These are phyloP conservation scores for Pelosia muscerda DNA, from an alignment of 2,888 invertebrate genomes.

Conservation along the genomic window DNA sequence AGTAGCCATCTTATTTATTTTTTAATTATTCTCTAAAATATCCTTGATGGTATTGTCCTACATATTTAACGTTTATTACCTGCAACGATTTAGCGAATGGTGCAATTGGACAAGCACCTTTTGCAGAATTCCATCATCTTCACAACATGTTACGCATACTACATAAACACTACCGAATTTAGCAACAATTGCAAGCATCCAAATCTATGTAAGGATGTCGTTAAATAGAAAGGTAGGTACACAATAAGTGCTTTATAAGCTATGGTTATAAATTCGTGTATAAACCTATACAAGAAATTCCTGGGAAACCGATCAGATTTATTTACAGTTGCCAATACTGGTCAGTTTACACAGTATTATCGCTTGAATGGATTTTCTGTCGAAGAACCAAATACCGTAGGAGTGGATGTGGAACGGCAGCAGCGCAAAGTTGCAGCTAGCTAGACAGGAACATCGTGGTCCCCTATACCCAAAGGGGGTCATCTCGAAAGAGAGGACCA, in stretches of 20 bases:
- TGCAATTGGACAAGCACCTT: constrained; percentile 9
- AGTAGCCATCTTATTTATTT: background rate
- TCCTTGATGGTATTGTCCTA: constrained; percentile 9
- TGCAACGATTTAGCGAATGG: background rate
- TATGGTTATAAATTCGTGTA: background rate
- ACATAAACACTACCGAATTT: background rate
- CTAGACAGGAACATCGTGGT: too few species aligned
- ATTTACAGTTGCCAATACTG: too few species aligned
- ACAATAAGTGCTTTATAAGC: too few species aligned
- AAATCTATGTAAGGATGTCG: background rate
- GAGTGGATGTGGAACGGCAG: too few species aligned
- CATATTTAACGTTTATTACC: background rate
- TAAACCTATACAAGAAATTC: too few species aligned
- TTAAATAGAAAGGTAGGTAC: constrained; percentile 2
- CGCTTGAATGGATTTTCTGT: too few species aligned
- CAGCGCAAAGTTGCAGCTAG: too few species aligned
- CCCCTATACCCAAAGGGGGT: too few species aligned
- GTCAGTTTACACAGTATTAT: too few species aligned
- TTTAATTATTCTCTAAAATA: background rate
- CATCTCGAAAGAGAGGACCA: too few species aligned
- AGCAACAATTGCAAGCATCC: constrained; percentile 6
- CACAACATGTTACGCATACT: constrained; percentile 9
- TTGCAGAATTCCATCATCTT: constrained; percentile 5
- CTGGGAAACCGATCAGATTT: too few species aligned
- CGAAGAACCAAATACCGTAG: too few species aligned